Evolutionary conservation across 35 echinoderm and acorn worm genomes (phyloP), one percentile per base, ranked within the genome.

Genomic region (Hemicentrotus pulcherrimus): DNA sequence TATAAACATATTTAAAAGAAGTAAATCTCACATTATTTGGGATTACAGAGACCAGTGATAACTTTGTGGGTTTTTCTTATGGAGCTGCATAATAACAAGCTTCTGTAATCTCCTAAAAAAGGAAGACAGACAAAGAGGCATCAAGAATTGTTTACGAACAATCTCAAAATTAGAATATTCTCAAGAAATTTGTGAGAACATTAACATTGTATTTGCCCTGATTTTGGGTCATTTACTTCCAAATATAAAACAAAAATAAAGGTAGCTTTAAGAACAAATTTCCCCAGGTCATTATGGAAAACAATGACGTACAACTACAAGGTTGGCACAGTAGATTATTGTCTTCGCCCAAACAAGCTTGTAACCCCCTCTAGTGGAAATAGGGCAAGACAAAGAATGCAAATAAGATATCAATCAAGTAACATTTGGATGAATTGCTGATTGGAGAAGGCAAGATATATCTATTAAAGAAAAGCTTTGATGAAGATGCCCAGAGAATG

Each of bases 321-420:
- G 65, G 65, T 78, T 30, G 15, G 65, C 24, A 78, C 6, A 78
- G 65, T 78, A 18, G 65, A 78, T 78, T 15, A 78, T 78, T 28
- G 65, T 78, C 65, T 78, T 78, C 65, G 11, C 28, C 6, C 28
- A n/a, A n/a, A 78, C 65, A 78, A 78, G 65, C 22, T n/a, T 78
- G 65, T 78, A 78, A 78, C 65, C 65, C 65, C 6, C 65, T 78
- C 19, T 8, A 22, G 19, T 78, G 22, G 65, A 78, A 78, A 78
- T 78, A n/a, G 19, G 50, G 65, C 65, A 78, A 78, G 65, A 78
- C 19, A 4, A n/a, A 28, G 22, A 78, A 78, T 28, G 4, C 65
- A 78, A 78, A 78, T n/a, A 78, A 78, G 65, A 78, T 78, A 78
- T 78, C 65, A 15, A 78, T 78, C 65, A 78, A 78, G 65, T 78